Percentiles rank a stretch among this genome's conserved stretches.
These are phyloP conservation scores for Tragelaphus strepsiceros DNA, from an alignment of 2,113 vertebrate species.

Conservation along the genomic window DNA sequence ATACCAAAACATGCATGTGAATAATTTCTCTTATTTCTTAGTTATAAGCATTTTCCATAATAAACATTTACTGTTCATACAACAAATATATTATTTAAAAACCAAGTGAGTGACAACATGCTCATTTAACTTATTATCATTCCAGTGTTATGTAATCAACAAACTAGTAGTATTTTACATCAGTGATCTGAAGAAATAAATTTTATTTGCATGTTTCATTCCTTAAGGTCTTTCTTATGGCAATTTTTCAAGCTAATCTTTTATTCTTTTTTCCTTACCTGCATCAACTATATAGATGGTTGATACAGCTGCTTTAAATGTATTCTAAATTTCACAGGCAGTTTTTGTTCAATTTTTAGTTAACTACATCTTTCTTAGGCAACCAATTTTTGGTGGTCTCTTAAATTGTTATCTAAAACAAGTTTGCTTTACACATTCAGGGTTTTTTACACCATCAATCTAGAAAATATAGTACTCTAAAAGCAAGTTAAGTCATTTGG, in stretches of 20 bases:
- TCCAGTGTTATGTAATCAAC: background rate
- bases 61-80: background rate
- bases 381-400: background rate
- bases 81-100: slow-evolving; percentile 6
- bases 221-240: background rate
- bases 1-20: background rate
- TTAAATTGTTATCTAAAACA: background rate
- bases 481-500: background rate
- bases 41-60: background rate
- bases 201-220: background rate
- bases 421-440: background rate
- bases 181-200: background rate
- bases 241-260: background rate
- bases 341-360: background rate
- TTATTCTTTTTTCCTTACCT: background rate
- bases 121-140: background rate
- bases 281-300: background rate
- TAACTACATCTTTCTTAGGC: background rate
- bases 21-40: background rate
- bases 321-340: background rate
- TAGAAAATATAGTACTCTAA: background rate
- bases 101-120: background rate
- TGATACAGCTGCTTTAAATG: background rate
- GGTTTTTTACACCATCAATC: background rate
- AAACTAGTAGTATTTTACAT: background rate